A percentile compares a stretch with the other conserved stretches of the same genome.
Conservation (phyloP, 1,140 invertebrate genomes). For the Drosophila punjabiensis region DNA sequence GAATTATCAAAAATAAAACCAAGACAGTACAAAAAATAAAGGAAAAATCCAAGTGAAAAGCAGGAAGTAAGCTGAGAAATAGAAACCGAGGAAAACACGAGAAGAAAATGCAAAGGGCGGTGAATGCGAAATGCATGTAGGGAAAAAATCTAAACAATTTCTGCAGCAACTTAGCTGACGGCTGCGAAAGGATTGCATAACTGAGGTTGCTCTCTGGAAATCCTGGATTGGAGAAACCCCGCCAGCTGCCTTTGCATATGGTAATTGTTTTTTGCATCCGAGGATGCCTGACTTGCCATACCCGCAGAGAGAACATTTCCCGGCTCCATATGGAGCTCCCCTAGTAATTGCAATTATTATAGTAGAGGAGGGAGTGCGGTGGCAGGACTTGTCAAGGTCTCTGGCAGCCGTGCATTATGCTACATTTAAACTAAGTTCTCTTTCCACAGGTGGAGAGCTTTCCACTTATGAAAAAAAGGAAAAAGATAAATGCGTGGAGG, state of each 20-base stretch:
- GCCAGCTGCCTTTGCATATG: slow-evolving; percentile 44
- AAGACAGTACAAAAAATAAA: slow-evolving; percentile 36
- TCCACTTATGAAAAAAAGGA: neutral
- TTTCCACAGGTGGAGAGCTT: slow-evolving; percentile 13
- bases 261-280: slow-evolving; percentile 70
- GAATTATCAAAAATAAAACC: slow-evolving; percentile 78
- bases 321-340: neutral
- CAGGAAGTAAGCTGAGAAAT: slow-evolving; percentile 28
- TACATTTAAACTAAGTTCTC: slow-evolving; percentile 63
- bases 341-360: slow-evolving; percentile 67
- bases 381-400: slow-evolving; percentile 37
- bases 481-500: slow-evolving; percentile 1
- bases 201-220: slow-evolving; percentile 6
- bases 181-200: slow-evolving; percentile 71
- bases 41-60: slow-evolving; percentile 2
- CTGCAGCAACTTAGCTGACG: slow-evolving; percentile 58
- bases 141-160: slow-evolving; percentile 78
- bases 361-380: neutral
- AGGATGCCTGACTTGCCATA: neutral
- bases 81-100: slow-evolving; percentile 8
- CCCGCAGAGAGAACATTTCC: neutral
- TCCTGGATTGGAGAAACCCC: slow-evolving; percentile 10
- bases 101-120: slow-evolving; percentile 19
- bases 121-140: slow-evolving; percentile 62
- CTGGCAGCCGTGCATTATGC: slow-evolving; percentile 56